These are phyloP conservation scores for Pseudochirops cupreus DNA, from an alignment of 2,797 vertebrate species.

Conservation along the genomic window DNA sequence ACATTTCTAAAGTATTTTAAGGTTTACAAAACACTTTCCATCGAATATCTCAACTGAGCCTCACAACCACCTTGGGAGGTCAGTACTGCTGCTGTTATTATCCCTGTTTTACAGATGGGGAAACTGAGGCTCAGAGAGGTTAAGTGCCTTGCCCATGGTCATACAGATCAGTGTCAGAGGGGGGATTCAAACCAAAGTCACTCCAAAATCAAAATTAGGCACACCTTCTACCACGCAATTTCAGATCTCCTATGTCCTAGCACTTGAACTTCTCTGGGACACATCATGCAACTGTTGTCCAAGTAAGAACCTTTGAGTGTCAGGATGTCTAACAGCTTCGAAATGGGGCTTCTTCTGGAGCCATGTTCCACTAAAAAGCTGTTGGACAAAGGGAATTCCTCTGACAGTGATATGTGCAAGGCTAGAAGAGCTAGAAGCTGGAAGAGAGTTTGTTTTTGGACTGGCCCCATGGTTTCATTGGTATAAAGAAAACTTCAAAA, in stretches of 20 bases:
- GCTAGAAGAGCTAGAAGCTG: not conserved
- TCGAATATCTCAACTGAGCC: not conserved
- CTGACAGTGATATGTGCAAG: not conserved
- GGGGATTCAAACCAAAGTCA: not conserved
- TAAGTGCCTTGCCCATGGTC: not conserved
- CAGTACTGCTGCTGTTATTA: not conserved
- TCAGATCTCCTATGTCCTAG: not conserved
- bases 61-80: not conserved
- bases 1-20: not conserved
- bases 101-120: not conserved
- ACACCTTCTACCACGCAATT: not conserved
- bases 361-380: not conserved
- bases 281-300: not conserved
- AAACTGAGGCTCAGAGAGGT: not conserved
- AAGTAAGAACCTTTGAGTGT: not conserved
- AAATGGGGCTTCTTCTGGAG: not conserved
- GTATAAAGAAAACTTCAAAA: not conserved
- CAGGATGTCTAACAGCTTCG: not conserved
- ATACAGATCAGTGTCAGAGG: not conserved
- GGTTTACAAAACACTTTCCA: not conserved
- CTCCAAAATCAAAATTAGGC: not conserved
- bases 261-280: not conserved
- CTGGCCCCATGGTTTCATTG: not conserved
- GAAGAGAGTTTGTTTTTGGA: not conserved
- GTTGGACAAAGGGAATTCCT: not conserved